Evolutionary conservation across 2,888 invertebrate species (phyloP).

Genomic region (Lasioglossum pauxillum): DNA sequence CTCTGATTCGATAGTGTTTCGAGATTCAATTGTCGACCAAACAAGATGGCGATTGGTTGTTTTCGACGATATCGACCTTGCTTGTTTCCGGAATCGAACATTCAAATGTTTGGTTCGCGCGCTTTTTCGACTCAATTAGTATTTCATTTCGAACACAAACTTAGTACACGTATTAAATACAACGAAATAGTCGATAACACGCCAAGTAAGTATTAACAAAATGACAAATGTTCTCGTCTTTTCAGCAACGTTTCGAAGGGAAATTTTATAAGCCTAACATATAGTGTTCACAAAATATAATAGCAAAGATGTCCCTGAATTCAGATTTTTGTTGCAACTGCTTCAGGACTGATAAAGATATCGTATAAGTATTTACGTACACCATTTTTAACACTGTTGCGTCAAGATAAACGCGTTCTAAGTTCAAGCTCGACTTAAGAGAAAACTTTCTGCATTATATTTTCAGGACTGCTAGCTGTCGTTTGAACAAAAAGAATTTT

Average conservation of each 20-base stretch:
- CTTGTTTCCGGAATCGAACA: conserved; percentile 55
- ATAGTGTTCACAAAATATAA: background rate
- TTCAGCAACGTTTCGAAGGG: too few relatives aligned
- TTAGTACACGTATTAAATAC: background rate
- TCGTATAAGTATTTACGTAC: background rate
- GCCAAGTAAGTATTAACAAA: background rate
- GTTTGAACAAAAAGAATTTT: background rate
- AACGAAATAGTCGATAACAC: background rate
- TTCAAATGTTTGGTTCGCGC: conserved; percentile 25
- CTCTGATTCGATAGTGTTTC: conserved; percentile 76
- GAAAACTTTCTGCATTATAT: background rate
- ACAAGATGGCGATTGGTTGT: conserved; percentile 61
- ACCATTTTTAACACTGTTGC: background rate
- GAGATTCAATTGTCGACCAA: conserved; percentile 73
- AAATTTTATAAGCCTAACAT: background rate
- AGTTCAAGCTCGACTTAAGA: background rate
- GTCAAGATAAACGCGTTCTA: background rate
- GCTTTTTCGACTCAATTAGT: background rate
- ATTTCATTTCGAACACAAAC: background rate
- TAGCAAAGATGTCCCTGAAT: background rate
- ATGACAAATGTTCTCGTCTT: background rate
- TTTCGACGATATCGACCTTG: conserved; percentile 31
- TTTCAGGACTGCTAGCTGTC: background rate
- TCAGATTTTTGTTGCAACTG: background rate
- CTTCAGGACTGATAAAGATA: background rate